These are phyloP conservation scores for Peribatodes rhomboidaria DNA, from an alignment of 2,888 invertebrate species.

Conservation along the genomic window DNA sequence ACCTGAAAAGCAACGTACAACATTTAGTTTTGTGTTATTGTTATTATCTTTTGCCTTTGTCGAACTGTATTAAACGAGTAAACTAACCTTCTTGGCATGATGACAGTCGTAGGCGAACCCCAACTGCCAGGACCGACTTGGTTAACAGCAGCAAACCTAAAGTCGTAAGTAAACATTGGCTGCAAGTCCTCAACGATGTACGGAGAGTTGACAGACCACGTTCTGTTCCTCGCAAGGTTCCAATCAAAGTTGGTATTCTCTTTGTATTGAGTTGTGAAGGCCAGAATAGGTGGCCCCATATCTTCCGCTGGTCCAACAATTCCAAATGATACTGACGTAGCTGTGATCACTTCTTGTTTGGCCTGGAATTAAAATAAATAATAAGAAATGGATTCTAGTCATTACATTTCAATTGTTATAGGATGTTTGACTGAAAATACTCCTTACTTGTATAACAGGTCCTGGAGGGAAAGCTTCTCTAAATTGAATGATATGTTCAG, in stretches of 20 bases:
- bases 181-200: slow-evolving; percentile 93
- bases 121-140: slow-evolving; percentile 93
- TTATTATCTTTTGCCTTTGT: too few relatives aligned
- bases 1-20: slow-evolving; percentile 67
- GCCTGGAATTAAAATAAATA: slow-evolving; percentile 76
- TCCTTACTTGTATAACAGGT: slow-evolving; percentile 83
- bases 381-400: slow-evolving; percentile 7
- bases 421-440: slow-evolving; percentile 2
- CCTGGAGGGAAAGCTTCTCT: slow-evolving; percentile 91
- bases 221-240: slow-evolving; percentile 89
- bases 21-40: not conserved
- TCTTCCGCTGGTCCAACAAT: slow-evolving; percentile 91
- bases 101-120: slow-evolving; percentile 88
- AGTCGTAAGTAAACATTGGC: slow-evolving; percentile 92
- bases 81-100: slow-evolving; percentile 89
- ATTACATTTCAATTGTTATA: not conserved
- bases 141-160: slow-evolving; percentile 94
- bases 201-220: slow-evolving; percentile 93
- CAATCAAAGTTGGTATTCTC: slow-evolving; percentile 89
- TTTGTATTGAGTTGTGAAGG: slow-evolving; percentile 92
- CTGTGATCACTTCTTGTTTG: slow-evolving; percentile 90
- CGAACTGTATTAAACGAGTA: not conserved
- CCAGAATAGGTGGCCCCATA: slow-evolving; percentile 91
- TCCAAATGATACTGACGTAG: slow-evolving; percentile 93
- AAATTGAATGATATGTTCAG: slow-evolving; percentile 89